These are phyloP conservation scores for Fragum fragum DNA, from an alignment of 2,888 invertebrate species.

Conservation along the genomic window DNA sequence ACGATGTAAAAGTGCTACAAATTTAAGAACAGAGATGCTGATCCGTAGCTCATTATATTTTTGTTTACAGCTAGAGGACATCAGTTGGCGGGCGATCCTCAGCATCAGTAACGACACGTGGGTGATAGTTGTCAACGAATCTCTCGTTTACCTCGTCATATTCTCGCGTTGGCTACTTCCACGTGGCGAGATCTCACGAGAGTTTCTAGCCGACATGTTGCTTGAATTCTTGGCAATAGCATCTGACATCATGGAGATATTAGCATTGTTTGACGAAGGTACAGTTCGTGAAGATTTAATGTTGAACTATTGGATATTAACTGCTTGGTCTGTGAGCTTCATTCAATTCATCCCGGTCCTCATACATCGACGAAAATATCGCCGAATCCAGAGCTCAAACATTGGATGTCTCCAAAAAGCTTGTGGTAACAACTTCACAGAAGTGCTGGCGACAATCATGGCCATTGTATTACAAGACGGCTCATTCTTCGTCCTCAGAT, in stretches of 20 bases:
- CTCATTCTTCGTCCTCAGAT: slow-evolving; percentile 79
- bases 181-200: slow-evolving; percentile 74
- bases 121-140: slow-evolving; percentile 61
- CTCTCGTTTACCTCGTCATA: slow-evolving; percentile 47
- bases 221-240: slow-evolving; percentile 84
- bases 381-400: neutral
- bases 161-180: slow-evolving; percentile 59
- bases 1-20: too few species aligned
- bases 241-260: slow-evolving; percentile 73
- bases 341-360: slow-evolving; percentile 82
- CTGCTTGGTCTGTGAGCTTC: slow-evolving; percentile 81
- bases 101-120: slow-evolving; percentile 46
- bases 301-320: slow-evolving; percentile 76
- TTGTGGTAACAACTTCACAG: slow-evolving; percentile 31
- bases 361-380: slow-evolving; percentile 31
- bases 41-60: too few species aligned
- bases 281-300: slow-evolving; percentile 74
- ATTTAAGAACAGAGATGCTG: too few species aligned
- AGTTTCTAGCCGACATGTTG: slow-evolving; percentile 79
- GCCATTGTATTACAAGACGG: slow-evolving; percentile 68
- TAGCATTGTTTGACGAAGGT: slow-evolving; percentile 69
- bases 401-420: neutral
- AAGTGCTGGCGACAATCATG: slow-evolving; percentile 32
- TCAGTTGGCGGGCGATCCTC: slow-evolving; percentile 15
- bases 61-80: slow-evolving; percentile 19